A percentile compares a stretch with the other conserved stretches of the same genome.
These are phyloP conservation scores for Polydrusus tereticollis DNA, from an alignment of 2,888 invertebrate genomes.

Conservation along the genomic window DNA sequence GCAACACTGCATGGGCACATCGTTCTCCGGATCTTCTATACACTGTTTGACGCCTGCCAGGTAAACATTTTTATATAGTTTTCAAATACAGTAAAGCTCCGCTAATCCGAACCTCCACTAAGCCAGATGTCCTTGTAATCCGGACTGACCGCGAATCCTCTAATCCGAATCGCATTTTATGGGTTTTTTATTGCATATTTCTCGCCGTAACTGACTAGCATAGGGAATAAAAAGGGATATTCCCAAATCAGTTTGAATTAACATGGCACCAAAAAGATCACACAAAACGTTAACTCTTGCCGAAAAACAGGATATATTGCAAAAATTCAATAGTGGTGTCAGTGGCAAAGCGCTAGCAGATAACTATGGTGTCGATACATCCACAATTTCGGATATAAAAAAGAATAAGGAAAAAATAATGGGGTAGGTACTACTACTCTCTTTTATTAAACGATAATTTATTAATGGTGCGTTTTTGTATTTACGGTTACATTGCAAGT, in stretches of 20 bases:
- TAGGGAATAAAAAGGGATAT: neutral
- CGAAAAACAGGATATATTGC: no score
- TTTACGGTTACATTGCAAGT: no score
- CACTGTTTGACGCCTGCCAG: no score
- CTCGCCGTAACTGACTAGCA: neutral
- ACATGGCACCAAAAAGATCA: no score
- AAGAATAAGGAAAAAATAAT: neutral
- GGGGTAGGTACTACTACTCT: neutral
- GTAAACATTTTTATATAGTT: no score
- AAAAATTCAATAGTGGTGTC: no score
- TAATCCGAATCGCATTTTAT: neutral
- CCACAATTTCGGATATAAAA: neutral
- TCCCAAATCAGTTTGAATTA: no score
- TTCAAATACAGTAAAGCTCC: constrained; percentile 7
- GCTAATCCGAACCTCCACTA: neutral
- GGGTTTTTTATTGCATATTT: neutral
- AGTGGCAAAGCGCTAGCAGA: no score
- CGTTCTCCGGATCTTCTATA: no score
- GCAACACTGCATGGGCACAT: no score
- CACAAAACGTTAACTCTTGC: neutral
- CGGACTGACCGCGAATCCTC: neutral
- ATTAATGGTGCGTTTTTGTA: no score
- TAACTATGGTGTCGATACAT: neutral
- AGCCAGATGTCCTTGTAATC: neutral
- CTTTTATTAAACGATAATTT: no score